These are phyloP conservation scores for Connochaetes taurinus DNA, from an alignment of 2,113 vertebrate genomes.

Conservation along the genomic window DNA sequence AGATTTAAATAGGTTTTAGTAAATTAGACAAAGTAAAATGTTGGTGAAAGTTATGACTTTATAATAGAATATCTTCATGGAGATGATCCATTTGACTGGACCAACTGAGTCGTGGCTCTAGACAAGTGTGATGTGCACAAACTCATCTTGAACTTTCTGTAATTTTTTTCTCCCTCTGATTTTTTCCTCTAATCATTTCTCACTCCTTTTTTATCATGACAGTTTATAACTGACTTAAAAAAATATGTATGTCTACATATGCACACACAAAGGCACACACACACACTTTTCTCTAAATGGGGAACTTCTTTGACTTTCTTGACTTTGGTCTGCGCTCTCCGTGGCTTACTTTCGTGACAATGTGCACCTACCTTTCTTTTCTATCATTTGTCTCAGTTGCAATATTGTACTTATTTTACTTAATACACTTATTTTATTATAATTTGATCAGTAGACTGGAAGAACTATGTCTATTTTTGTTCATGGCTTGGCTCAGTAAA, in stretches of 20 bases:
- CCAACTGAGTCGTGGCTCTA: fast-evolving
- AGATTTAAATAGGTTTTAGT: neutral
- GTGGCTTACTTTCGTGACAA: neutral
- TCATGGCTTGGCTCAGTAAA: neutral
- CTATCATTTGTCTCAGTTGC: neutral
- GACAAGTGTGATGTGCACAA: neutral
- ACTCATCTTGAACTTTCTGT: neutral
- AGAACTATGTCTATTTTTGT: neutral
- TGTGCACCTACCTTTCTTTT: neutral
- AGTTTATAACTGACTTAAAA: neutral
- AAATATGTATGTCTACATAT: neutral
- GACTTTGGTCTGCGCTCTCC: neutral
- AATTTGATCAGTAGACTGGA: neutral
- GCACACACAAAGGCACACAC: neutral
- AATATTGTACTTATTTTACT: neutral
- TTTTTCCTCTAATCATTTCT: neutral
- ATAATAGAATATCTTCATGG: neutral
- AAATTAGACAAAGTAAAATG: neutral
- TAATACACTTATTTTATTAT: neutral
- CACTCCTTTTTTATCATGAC: neutral
- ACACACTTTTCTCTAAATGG: neutral
- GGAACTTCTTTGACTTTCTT: neutral
- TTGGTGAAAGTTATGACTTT: neutral
- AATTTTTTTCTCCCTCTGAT: neutral
- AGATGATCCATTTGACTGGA: neutral